These are phyloP conservation scores for Cancer borealis DNA, from an alignment of 2,888 invertebrate genomes.

Conservation along the genomic window DNA sequence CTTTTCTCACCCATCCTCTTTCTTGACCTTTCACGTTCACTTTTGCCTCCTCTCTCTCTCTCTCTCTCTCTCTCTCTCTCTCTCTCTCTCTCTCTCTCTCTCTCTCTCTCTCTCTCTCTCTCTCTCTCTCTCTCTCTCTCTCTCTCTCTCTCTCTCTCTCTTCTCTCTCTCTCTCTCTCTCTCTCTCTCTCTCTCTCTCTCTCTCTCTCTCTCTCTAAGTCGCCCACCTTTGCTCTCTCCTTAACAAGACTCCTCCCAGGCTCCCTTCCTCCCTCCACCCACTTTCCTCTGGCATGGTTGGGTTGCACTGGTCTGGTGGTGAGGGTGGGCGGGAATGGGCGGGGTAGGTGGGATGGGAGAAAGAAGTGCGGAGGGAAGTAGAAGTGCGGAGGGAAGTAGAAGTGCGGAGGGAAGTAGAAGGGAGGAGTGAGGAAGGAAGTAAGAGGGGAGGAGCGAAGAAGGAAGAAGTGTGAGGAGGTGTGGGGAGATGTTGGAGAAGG, in stretches of 20 bases:
- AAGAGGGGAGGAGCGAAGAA: background rate
- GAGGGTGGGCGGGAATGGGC: background rate
- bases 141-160: background rate
- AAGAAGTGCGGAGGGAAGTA: background rate
- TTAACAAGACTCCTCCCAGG: background rate
- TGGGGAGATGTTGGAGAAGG: background rate
- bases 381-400: too few species aligned
- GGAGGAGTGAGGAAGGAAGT: background rate
- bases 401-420: background rate
- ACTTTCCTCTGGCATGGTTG: background rate
- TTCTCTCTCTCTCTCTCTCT: background rate
- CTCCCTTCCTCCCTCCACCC: background rate
- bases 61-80: constrained; percentile 22
- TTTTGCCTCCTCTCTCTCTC: background rate
- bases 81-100: constrained; percentile 32
- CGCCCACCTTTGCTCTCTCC: background rate
- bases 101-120: constrained; percentile 16
- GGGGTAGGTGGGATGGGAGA: background rate
- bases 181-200: background rate
- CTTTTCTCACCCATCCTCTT: background rate
- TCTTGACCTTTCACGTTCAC: background rate
- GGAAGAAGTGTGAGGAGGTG: background rate
- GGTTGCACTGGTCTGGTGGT: background rate
- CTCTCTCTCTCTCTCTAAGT: constrained; percentile 10
- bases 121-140: constrained; percentile 31